phyloP scores from a whole-genome alignment of 1,140 invertebrate species.

The Sycophila sp. region DNA sequence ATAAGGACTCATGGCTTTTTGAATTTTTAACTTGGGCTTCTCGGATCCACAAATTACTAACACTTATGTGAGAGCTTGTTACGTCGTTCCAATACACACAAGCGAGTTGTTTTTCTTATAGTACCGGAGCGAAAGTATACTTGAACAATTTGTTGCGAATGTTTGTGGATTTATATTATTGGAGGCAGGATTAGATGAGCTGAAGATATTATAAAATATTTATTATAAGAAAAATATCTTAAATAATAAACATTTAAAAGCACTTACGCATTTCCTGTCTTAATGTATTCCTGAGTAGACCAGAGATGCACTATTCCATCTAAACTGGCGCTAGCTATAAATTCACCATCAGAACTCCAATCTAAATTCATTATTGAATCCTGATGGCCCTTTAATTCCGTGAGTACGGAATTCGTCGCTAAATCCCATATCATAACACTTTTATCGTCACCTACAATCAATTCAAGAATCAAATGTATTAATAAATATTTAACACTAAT shows the following conservation, averaged over 20 bases:
- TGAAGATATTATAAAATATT: slow-evolving; percentile 46
- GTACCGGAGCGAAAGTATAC: slow-evolving; percentile 61
- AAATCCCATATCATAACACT: slow-evolving; percentile 77
- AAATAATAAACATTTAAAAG: not conserved
- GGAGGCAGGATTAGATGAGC: slow-evolving; percentile 47
- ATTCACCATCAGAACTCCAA: slow-evolving; percentile 71
- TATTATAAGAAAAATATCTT: not conserved
- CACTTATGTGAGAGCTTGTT: not conserved
- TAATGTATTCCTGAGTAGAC: slow-evolving; percentile 65
- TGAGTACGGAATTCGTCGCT: slow-evolving; percentile 69
- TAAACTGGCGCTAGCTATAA: slow-evolving; percentile 71
- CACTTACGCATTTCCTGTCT: slow-evolving; percentile 61
- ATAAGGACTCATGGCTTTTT: slow-evolving; percentile 18
- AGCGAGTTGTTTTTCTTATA: slow-evolving; percentile 61
- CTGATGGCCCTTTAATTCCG: slow-evolving; percentile 72
- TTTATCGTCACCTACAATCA: slow-evolving; percentile 71
- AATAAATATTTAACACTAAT: slow-evolving; percentile 4
- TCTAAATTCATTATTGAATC: slow-evolving; percentile 71
- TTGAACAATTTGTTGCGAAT: slow-evolving; percentile 60
- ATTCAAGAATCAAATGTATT: not conserved
- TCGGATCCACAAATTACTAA: too few relatives aligned
- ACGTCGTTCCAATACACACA: slow-evolving; percentile 59
- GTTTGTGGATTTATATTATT: slow-evolving; percentile 50
- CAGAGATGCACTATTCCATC: slow-evolving; percentile 72
- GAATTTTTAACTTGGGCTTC: not conserved